phyloP scores from a whole-genome alignment of 1,140 invertebrate species.

The Medauroidea extradentata region DNA sequence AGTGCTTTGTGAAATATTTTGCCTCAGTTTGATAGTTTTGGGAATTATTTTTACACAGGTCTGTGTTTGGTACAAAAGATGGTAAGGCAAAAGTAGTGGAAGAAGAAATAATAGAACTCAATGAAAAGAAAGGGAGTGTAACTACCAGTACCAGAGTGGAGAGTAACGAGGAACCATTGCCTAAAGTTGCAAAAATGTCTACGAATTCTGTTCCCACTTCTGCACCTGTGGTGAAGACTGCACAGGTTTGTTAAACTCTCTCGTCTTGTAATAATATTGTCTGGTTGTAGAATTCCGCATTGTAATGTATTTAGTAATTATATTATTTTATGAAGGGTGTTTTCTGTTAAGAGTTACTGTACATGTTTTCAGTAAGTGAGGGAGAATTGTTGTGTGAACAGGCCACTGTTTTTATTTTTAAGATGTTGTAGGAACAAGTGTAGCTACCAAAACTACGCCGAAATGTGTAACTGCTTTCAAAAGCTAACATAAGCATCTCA shows the following conservation, averaged over 20 bases:
- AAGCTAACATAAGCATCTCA: too few species aligned
- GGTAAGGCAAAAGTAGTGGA: background rate
- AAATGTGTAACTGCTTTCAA: too few species aligned
- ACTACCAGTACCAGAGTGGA: background rate
- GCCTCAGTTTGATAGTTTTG: background rate
- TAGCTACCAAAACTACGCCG: too few species aligned
- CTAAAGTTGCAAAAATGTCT: background rate
- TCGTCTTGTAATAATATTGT: background rate
- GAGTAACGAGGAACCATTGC: background rate
- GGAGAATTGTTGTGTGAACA: too few species aligned
- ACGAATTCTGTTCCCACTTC: background rate
- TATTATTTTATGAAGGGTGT: too few species aligned
- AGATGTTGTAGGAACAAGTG: too few species aligned
- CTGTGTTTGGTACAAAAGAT: conserved; percentile 13
- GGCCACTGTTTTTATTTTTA: too few species aligned
- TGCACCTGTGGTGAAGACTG: background rate
- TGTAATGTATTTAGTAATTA: too few species aligned
- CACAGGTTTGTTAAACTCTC: background rate
- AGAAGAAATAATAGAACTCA: conserved; percentile 14
- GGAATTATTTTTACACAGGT: conserved; percentile 61
- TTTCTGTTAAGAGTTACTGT: too few species aligned
- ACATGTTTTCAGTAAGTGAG: too few species aligned
- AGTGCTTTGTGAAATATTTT: background rate
- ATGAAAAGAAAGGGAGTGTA: background rate
- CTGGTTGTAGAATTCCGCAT: background rate